phyloP scores from a whole-genome alignment of 2,797 vertebrate genomes.

The Coluber constrictor region DNA sequence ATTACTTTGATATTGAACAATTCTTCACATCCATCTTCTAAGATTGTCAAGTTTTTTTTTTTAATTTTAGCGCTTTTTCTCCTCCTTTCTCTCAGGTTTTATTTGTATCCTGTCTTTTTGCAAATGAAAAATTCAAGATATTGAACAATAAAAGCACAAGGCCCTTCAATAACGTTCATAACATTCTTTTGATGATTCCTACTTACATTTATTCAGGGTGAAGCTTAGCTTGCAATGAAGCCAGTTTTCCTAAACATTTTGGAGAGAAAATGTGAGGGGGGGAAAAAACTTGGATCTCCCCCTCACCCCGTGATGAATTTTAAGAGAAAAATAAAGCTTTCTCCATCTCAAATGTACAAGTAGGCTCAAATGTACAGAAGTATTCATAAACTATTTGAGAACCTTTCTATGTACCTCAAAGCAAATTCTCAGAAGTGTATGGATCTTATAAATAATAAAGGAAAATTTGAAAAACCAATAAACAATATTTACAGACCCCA shows the following conservation, averaged over 20 bases:
- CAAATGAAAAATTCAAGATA: not conserved
- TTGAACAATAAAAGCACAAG: not conserved
- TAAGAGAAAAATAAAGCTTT: not conserved
- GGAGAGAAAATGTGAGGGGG: not conserved
- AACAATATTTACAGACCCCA: not conserved
- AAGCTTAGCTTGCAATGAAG: not conserved
- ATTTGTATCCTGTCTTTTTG: not conserved
- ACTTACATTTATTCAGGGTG: not conserved
- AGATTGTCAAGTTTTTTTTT: not conserved
- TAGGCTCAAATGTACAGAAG: not conserved
- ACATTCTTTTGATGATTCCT: not conserved
- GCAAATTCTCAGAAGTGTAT: not conserved
- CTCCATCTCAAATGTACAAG: not conserved
- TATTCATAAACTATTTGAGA: not conserved
- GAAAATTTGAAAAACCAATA: not conserved
- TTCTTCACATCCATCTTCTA: not conserved
- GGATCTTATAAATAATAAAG: not conserved
- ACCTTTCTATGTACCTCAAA: not conserved
- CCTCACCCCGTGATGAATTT: not conserved
- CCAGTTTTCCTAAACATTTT: not conserved
- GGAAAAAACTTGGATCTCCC: not conserved
- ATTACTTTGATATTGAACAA: not conserved
- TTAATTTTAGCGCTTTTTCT: not conserved
- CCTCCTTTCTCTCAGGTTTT: not conserved
- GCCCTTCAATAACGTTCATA: not conserved